phyloP scores from a whole-genome alignment of 2,113 vertebrate genomes.

The Cavia aperea region DNA sequence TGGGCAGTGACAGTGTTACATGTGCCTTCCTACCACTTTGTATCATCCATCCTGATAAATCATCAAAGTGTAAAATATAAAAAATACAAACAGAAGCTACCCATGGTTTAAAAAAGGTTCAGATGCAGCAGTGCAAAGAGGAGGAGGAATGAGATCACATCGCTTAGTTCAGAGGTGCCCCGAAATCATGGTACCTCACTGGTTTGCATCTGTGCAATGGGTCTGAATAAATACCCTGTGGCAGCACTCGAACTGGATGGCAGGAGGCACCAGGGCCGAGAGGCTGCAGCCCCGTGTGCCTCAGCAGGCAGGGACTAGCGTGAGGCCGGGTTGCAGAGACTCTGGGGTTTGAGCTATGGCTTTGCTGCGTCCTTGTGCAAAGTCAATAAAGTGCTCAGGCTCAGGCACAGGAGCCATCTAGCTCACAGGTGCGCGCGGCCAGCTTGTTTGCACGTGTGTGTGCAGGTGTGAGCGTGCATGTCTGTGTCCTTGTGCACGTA shows the following conservation, averaged over 20 bases:
- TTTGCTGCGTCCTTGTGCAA: background rate
- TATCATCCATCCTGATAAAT: background rate
- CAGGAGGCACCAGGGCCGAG: too few relatives aligned
- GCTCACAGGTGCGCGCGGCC: background rate
- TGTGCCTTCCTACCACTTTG: background rate
- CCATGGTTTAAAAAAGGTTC: background rate
- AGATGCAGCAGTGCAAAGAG: background rate
- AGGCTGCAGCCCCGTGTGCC: too few relatives aligned
- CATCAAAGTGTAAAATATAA: background rate
- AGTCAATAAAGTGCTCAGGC: accelerated
- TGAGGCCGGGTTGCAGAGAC: background rate
- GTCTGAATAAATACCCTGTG: background rate
- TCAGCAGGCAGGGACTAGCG: accelerated
- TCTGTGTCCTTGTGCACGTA: too few relatives aligned
- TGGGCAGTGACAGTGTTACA: background rate
- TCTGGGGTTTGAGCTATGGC: background rate
- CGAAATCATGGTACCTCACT: accelerated
- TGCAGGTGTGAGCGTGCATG: background rate
- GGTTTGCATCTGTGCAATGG: background rate
- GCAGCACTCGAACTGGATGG: background rate
- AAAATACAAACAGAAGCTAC: background rate
- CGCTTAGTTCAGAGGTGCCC: background rate
- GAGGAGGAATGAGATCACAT: background rate
- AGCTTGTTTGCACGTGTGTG: accelerated
- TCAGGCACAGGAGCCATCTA: background rate